Percentiles rank a stretch among this genome's conserved stretches.
Conservation (phyloP, 2,888 invertebrate species). For the Tanypteryx hageni region DNA sequence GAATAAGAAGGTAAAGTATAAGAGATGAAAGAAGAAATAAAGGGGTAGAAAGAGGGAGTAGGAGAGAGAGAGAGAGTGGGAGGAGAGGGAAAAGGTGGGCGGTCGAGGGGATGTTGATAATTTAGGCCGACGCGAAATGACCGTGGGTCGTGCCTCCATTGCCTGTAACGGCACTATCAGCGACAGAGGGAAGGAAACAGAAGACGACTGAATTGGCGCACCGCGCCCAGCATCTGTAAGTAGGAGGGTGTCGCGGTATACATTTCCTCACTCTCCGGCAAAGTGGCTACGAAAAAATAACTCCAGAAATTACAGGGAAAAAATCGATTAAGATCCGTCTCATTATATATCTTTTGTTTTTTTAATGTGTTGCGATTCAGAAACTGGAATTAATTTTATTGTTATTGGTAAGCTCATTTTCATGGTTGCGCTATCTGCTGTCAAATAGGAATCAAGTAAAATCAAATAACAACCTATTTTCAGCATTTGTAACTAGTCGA, state of each 20-base stretch:
- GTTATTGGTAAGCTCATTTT: no score
- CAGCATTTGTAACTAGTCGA: no score
- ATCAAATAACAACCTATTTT: no score
- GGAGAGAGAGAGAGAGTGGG: not conserved
- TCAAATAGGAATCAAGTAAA: no score
- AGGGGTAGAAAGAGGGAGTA: not conserved
- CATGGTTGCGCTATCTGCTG: no score
- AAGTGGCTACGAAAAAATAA: no score
- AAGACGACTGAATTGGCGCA: constrained; percentile 11
- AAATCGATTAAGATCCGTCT: no score
- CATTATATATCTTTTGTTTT: no score
- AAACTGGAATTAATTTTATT: no score
- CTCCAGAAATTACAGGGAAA: no score
- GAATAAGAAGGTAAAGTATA: not conserved
- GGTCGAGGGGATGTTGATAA: constrained; percentile 22
- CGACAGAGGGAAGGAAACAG: constrained; percentile 3
- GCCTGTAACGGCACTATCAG: not conserved
- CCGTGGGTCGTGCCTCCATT: not conserved
- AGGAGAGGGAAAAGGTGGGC: not conserved
- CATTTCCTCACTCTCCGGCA: not conserved
- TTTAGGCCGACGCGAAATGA: not conserved
- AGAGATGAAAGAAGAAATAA: not conserved
- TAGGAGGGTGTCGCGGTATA: not conserved
- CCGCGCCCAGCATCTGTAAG: not conserved
- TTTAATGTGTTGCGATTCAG: no score